These are phyloP conservation scores for Archips xylosteana DNA, from an alignment of 2,888 invertebrate genomes.

Conservation along the genomic window DNA sequence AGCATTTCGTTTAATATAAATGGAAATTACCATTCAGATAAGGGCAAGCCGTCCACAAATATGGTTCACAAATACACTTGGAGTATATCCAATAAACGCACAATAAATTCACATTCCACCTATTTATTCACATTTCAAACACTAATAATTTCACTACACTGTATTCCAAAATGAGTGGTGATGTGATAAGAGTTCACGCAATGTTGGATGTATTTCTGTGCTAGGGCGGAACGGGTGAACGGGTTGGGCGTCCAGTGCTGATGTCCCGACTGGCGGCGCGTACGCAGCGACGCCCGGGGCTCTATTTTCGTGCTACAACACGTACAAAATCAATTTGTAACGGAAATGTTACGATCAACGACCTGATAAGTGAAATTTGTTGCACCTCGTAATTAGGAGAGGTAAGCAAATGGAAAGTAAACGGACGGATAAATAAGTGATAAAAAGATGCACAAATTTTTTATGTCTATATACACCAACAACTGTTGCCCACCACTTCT, in stretches of 20 bases:
- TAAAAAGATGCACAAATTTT: background rate
- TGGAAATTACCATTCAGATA: conserved; percentile 61
- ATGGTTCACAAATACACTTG: conserved; percentile 70
- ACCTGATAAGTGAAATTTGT: conserved; percentile 64
- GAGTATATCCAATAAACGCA: conserved; percentile 65
- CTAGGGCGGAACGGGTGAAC: conserved; percentile 64
- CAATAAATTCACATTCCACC: conserved; percentile 53
- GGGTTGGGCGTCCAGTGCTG: conserved; percentile 52
- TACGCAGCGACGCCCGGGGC: conserved; percentile 75
- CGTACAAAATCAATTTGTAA: conserved; percentile 80
- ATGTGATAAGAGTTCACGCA: conserved; percentile 53
- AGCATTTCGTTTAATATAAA: conserved; percentile 28
- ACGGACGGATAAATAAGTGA: background rate
- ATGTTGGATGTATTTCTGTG: conserved; percentile 54
- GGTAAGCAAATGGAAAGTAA: background rate
- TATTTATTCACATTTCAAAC: conserved; percentile 49
- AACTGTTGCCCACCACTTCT: too few relatives aligned
- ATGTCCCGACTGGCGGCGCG: conserved; percentile 54
- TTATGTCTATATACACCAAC: too few relatives aligned
- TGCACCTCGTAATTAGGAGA: conserved; percentile 8
- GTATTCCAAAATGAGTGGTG: conserved; percentile 46
- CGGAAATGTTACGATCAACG: conserved; percentile 84
- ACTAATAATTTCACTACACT: conserved; percentile 36
- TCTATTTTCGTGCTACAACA: conserved; percentile 83
- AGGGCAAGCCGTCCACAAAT: conserved; percentile 61